These are phyloP conservation scores for Osmerus eperlanus DNA, from an alignment of 2,113 vertebrate species.

Conservation along the genomic window DNA sequence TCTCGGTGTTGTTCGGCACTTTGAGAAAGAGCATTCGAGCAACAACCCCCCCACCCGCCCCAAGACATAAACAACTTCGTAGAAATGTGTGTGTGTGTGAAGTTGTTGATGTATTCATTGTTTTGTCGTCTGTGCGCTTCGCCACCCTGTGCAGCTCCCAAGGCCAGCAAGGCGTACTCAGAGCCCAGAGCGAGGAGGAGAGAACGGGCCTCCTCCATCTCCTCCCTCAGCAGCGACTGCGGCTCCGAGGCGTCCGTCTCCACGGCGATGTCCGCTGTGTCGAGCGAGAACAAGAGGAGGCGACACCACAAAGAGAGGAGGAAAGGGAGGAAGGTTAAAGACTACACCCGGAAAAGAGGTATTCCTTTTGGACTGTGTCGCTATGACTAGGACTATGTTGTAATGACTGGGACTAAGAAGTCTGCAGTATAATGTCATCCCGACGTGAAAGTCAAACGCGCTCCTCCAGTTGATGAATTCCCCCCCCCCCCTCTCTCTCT, in stretches of 20 bases:
- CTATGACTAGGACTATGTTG: not conserved
- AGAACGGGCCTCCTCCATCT: slow-evolving; percentile 52
- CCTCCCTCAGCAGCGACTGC: slow-evolving; percentile 47
- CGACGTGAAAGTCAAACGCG: too few species aligned
- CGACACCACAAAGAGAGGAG: slow-evolving; percentile 68
- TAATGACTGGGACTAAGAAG: not conserved
- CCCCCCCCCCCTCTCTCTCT: not conserved
- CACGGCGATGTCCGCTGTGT: slow-evolving; percentile 54
- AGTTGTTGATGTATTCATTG: too few species aligned
- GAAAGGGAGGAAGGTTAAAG: slow-evolving; percentile 60
- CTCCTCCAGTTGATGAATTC: not conserved
- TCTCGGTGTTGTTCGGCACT: not conserved
- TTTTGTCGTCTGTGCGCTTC: too few species aligned
- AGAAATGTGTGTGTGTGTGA: too few species aligned
- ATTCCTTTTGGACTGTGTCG: not conserved
- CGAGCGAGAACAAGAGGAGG: slow-evolving; percentile 54
- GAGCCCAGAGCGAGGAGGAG: slow-evolving; percentile 63
- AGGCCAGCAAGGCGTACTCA: slow-evolving; percentile 51
- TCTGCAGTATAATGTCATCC: not conserved
- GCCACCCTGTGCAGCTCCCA: slow-evolving; percentile 25
- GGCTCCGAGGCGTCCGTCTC: slow-evolving; percentile 52
- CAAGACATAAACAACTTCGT: too few species aligned
- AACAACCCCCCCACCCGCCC: too few species aligned
- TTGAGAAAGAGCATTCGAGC: too few species aligned
- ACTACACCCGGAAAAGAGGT: slow-evolving; percentile 74